Conservation (phyloP, 2,888 invertebrate genomes). For the Agriopis leucophaearia region DNA sequence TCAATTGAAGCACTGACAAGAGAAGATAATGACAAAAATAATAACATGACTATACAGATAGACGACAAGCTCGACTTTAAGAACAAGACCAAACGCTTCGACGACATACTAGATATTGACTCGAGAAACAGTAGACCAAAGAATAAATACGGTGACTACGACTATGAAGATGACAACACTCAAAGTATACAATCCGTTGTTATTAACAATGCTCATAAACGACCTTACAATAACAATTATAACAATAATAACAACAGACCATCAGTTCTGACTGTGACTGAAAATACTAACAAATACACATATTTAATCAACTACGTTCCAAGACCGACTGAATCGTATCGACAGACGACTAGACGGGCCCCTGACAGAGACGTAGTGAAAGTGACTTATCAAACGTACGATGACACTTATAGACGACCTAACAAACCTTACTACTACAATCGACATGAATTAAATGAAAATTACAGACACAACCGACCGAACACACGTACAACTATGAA, state of each 20-base stretch:
- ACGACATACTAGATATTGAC: conserved; percentile 55
- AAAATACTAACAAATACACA: conserved; percentile 81
- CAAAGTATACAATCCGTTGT: conserved; percentile 79
- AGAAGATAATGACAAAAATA: conserved; percentile 47
- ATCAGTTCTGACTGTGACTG: conserved; percentile 80
- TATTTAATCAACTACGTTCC: conserved; percentile 85
- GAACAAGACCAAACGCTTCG: conserved; percentile 77
- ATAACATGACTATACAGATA: conserved; percentile 64
- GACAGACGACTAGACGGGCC: conserved; percentile 72
- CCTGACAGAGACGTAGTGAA: conserved; percentile 78
- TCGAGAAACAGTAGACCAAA: conserved; percentile 61
- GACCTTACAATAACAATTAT: conserved; percentile 65
- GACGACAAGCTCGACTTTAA: conserved; percentile 88
- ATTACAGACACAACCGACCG: conserved; percentile 67
- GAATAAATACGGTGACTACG: conserved; percentile 65
- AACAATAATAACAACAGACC: conserved; percentile 50
- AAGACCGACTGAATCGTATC: conserved; percentile 79
- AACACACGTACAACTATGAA: conserved; percentile 56
- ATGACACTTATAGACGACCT: conserved; percentile 79
- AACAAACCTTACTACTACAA: conserved; percentile 74
- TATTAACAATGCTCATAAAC: conserved; percentile 73
- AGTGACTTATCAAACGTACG: conserved; percentile 81
- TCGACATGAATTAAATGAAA: conserved; percentile 60
- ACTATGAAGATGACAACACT: conserved; percentile 67
- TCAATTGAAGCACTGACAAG: conserved; percentile 45